A percentile compares a stretch with the other conserved stretches of the same genome.
Evolutionary conservation across 2,888 invertebrate genomes (phyloP).

Genomic region (Nomada flava): DNA sequence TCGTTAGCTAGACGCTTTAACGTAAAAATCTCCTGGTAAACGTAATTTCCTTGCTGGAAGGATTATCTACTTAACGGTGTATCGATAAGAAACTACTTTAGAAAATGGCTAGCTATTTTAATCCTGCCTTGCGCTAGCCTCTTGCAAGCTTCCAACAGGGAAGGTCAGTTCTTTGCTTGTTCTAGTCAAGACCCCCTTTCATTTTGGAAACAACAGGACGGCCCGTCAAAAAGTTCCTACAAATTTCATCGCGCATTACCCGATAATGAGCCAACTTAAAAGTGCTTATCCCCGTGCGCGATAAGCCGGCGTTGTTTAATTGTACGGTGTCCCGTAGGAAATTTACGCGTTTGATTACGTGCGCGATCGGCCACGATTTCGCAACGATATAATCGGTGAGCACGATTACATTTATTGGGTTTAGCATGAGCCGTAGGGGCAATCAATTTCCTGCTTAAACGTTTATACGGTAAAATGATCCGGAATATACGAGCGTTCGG

Average conservation of each 20-base stretch:
- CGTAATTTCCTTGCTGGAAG: conserved; percentile 27
- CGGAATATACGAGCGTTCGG: conserved; percentile 59
- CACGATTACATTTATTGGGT: conserved; percentile 65
- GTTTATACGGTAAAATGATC: conserved; percentile 74
- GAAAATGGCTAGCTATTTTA: conserved; percentile 26
- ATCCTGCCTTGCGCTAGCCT: conserved; percentile 4
- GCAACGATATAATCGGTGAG: conserved; percentile 51
- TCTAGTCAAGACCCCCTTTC: too few relatives aligned
- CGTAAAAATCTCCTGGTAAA: conserved; percentile 34
- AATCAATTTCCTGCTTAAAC: conserved; percentile 70
- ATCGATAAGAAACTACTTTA: conserved; percentile 38
- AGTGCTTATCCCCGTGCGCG: conserved; percentile 6
- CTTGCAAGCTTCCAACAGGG: not conserved
- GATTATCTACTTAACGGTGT: conserved; percentile 45
- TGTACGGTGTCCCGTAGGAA: conserved; percentile 22
- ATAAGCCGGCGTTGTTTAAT: conserved; percentile 6
- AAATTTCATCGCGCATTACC: not conserved
- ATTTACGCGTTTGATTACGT: conserved; percentile 52
- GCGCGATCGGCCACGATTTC: conserved; percentile 43
- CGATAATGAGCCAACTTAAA: not conserved
- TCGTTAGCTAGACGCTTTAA: conserved; percentile 36
- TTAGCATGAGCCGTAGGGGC: conserved; percentile 57
- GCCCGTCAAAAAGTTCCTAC: not conserved
- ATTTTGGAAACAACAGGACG: not conserved
- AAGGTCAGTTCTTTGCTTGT: not conserved